Evolutionary conservation across 2,113 vertebrate genomes (phyloP).

Genomic region (Hydrolagus affinis): DNA sequence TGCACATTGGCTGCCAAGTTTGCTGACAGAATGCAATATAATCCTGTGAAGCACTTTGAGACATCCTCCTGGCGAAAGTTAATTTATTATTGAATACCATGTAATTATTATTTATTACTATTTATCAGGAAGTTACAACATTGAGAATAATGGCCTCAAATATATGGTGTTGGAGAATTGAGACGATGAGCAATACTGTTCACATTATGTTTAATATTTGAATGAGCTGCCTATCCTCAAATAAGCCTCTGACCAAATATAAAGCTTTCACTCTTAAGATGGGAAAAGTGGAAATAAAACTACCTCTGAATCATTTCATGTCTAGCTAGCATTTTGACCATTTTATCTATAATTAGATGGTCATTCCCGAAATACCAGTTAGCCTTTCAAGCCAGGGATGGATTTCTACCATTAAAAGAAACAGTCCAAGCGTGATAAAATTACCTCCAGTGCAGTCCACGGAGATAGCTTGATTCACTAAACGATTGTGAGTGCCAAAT

Average conservation of each 20-base stretch:
- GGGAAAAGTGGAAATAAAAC: not conserved
- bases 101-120: no score
- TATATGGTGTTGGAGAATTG: no score
- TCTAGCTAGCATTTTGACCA: not conserved
- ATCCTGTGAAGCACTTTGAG: no score
- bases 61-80: no score
- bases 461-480: not conserved
- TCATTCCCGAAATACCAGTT: not conserved
- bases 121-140: no score
- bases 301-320: not conserved
- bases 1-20: no score
- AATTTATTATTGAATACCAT: no score
- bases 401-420: conserved; percentile 2
- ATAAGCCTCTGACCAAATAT: not conserved
- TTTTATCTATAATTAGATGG: not conserved
- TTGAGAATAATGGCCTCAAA: no score
- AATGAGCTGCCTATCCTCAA: not conserved
- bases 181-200: not conserved
- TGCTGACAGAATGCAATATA: no score
- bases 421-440: not conserved
- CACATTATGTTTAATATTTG: not conserved
- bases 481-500: not conserved
- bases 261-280: not conserved
- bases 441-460: not conserved
- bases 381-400: not conserved